phyloP scores from a whole-genome alignment of 2,797 vertebrate genomes.

The Triplophysa yarkandensis region DNA sequence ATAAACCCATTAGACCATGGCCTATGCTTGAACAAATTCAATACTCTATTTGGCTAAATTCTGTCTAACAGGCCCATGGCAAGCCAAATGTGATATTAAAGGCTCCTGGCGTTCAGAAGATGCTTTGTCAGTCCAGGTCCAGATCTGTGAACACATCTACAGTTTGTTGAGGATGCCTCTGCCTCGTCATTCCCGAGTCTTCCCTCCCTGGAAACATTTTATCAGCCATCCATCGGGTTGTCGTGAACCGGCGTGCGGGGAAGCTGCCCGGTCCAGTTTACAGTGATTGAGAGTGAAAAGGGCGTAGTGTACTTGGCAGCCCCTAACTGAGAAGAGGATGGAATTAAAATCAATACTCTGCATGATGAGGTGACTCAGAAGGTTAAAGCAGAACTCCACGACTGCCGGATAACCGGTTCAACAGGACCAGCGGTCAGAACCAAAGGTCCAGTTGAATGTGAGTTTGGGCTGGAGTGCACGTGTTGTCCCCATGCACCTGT shows the following conservation, averaged over 20 bases:
- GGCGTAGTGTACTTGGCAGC: slow-evolving; percentile 47
- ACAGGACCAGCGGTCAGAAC: slow-evolving; percentile 34
- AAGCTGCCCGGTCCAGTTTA: slow-evolving; percentile 47
- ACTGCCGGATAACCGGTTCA: slow-evolving; percentile 2
- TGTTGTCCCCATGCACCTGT: slow-evolving; percentile 10
- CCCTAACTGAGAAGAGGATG: slow-evolving; percentile 50
- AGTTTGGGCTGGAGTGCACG: background rate
- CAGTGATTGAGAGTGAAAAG: slow-evolving; percentile 58
- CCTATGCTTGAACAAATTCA: background rate
- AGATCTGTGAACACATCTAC: background rate
- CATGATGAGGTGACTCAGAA: slow-evolving; percentile 58
- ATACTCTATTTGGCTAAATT: background rate
- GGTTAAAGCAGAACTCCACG: slow-evolving; percentile 58
- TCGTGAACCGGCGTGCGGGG: slow-evolving; percentile 23
- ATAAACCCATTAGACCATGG: background rate
- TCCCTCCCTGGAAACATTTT: slow-evolving; percentile 1
- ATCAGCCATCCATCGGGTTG: background rate
- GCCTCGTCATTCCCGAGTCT: background rate
- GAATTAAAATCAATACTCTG: slow-evolving; percentile 64
- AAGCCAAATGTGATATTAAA: background rate
- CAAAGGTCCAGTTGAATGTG: background rate
- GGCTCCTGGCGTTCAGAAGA: background rate
- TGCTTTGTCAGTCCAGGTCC: background rate
- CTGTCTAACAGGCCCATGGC: background rate
- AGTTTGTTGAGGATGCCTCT: background rate